Percentiles rank a stretch among this genome's conserved stretches.
phyloP scores from a whole-genome alignment of 2,113 vertebrate genomes.

The Penelope pileata region DNA sequence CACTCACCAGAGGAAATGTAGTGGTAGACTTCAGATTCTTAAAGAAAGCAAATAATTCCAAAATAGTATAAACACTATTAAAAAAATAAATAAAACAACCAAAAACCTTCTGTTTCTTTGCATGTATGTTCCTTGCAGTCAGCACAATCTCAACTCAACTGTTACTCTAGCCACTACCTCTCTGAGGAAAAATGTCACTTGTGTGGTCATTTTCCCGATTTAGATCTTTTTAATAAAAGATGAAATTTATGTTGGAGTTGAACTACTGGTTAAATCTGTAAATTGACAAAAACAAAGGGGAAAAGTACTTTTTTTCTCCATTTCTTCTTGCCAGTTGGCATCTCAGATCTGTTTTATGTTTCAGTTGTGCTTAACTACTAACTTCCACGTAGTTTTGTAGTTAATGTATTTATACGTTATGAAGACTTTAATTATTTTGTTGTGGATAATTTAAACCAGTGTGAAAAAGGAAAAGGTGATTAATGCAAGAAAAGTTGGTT shows the following conservation, averaged over 20 bases:
- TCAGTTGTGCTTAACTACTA: background rate
- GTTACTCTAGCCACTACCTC: background rate
- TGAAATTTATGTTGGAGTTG: conserved; percentile 21
- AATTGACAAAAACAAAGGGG: conserved; percentile 17
- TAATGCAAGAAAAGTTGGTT: background rate
- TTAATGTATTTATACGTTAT: background rate
- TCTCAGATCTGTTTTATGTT: background rate
- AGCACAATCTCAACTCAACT: background rate
- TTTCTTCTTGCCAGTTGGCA: conserved; percentile 39
- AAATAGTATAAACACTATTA: background rate
- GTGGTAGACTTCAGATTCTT: background rate
- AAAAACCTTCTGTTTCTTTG: background rate
- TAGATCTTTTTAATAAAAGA: conserved; percentile 23
- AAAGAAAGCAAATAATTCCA: background rate
- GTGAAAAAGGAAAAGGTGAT: background rate
- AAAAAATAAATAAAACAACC: background rate
- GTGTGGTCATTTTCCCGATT: conserved; percentile 21
- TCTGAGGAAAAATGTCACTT: background rate
- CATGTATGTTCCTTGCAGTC: background rate
- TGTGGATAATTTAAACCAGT: background rate
- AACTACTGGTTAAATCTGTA: background rate
- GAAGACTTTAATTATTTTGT: background rate
- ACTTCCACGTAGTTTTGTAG: background rate
- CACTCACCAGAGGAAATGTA: background rate
- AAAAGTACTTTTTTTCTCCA: background rate